phyloP scores from a whole-genome alignment of 2,888 invertebrate genomes.

The Amiota communis region DNA sequence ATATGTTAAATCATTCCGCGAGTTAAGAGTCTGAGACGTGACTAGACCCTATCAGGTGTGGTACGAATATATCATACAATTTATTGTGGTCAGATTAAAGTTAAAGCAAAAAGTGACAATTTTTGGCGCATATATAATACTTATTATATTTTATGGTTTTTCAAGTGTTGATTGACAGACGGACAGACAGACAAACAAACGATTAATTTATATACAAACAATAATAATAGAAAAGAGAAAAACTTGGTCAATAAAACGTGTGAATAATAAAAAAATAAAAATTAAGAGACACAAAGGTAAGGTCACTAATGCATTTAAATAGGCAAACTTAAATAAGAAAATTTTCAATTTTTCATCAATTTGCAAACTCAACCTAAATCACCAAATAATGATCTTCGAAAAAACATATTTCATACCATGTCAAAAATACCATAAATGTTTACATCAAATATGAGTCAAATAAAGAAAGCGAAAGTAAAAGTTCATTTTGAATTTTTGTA shows the following conservation, averaged over 20 bases:
- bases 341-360: too few species aligned
- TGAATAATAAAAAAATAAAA: slow-evolving; percentile 43
- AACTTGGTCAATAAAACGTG: slow-evolving; percentile 23
- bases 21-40: too few species aligned
- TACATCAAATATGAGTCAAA: neutral
- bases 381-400: too few species aligned
- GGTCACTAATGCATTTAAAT: slow-evolving; percentile 22
- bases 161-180: neutral
- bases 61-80: too few species aligned
- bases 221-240: neutral
- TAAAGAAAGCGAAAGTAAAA: slow-evolving; percentile 11
- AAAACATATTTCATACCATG: too few species aligned
- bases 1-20: too few species aligned
- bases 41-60: too few species aligned
- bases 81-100: too few species aligned
- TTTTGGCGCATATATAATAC: slow-evolving; percentile 20
- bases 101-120: neutral
- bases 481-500: neutral
- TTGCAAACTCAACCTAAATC: too few species aligned
- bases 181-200: neutral
- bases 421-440: too few species aligned
- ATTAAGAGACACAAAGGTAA: slow-evolving; percentile 34
- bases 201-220: neutral
- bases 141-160: slow-evolving; percentile 2
- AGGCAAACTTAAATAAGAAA: too few species aligned